phyloP scores from a whole-genome alignment of 1,140 invertebrate genomes.

The Drosophila orena region DNA sequence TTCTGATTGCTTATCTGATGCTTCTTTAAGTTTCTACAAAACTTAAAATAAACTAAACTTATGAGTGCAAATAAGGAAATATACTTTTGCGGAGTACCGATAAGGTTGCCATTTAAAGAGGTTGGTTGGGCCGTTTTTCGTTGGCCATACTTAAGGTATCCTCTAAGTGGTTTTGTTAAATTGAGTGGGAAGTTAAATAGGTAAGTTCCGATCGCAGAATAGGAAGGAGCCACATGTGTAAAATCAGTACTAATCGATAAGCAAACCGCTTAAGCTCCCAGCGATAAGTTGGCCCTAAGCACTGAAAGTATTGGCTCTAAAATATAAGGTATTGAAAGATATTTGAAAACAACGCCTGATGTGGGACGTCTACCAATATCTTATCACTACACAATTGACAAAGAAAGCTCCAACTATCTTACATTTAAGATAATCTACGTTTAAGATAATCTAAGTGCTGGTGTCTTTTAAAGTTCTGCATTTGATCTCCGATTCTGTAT shows the following conservation, averaged over 20 bases:
- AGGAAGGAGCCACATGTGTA: no score
- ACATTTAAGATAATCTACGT: not conserved
- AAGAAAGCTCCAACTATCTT: not conserved
- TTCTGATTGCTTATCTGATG: constrained; percentile 12
- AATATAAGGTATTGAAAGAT: no score
- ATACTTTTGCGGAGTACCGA: constrained; percentile 11
- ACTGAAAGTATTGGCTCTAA: not conserved
- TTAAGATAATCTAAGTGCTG: not conserved
- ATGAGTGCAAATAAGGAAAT: not conserved
- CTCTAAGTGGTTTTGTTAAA: not conserved
- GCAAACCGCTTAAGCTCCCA: not conserved
- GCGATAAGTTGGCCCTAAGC: not conserved
- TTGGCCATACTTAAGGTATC: not conserved
- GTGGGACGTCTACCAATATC: not conserved
- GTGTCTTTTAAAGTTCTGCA: no score
- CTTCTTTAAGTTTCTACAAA: not conserved
- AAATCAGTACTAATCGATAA: constrained; percentile 2
- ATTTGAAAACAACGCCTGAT: not conserved
- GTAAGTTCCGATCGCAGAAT: not conserved
- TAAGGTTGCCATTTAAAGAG: constrained; percentile 21
- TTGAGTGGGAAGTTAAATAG: not conserved
- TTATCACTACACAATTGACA: not conserved
- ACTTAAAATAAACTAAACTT: constrained; percentile 4
- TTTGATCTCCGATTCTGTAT: no score
- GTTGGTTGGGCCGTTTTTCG: not conserved